Percentiles rank a stretch among this genome's conserved stretches.
These are phyloP conservation scores for Osmoderma eremita DNA, from an alignment of 2,888 invertebrate species.

Conservation along the genomic window DNA sequence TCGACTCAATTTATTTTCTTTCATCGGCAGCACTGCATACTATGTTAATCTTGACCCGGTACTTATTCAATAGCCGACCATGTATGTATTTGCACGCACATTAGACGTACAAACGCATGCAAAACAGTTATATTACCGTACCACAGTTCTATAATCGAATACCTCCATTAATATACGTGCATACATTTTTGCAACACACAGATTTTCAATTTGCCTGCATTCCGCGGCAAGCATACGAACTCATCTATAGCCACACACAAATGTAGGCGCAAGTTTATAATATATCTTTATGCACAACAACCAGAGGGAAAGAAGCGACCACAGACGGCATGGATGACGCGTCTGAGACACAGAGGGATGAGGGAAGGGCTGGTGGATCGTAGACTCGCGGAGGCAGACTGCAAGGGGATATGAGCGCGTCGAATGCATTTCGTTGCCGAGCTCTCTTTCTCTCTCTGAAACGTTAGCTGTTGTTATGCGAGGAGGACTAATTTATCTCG, in stretches of 20 bases:
- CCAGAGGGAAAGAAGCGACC: neutral
- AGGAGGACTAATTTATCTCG: constrained; percentile 23
- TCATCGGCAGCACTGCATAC: too few species aligned
- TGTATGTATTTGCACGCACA: too few species aligned
- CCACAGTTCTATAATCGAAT: constrained; percentile 24
- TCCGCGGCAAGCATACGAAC: neutral
- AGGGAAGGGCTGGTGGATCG: neutral
- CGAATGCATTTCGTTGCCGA: constrained; percentile 19
- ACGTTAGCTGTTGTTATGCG: too few species aligned
- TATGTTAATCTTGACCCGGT: too few species aligned
- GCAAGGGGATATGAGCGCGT: neutral
- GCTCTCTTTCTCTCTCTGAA: too few species aligned
- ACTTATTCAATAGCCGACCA: too few species aligned
- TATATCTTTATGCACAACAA: neutral
- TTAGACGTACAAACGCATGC: too few species aligned
- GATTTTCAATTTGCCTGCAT: constrained; percentile 29
- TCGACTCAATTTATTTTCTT: too few species aligned
- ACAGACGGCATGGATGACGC: too few species aligned
- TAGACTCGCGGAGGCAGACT: too few species aligned
- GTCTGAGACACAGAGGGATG: neutral
- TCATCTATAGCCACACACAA: neutral
- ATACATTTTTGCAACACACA: constrained; percentile 22
- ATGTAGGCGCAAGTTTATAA: neutral
- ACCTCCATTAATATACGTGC: constrained; percentile 28
- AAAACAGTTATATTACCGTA: neutral